Evolutionary conservation across 2,888 invertebrate genomes (phyloP).

Genomic region (Lepidonotus clava): DNA sequence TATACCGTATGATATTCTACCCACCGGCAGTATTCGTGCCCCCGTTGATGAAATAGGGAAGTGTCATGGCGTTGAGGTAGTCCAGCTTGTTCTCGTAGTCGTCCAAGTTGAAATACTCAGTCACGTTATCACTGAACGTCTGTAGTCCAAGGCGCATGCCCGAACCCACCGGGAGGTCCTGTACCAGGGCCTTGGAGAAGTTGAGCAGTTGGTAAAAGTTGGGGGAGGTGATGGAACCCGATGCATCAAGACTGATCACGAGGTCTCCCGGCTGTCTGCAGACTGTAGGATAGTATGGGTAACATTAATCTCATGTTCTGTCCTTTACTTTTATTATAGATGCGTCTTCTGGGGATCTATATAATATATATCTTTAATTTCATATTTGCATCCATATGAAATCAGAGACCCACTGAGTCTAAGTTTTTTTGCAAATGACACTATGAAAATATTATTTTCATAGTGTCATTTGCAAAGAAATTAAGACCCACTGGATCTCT

Average conservation of each 20-base stretch:
- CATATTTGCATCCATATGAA: too few species aligned
- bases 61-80: slow-evolving; percentile 55
- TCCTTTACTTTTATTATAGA: too few species aligned
- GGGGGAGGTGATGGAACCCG: not conserved
- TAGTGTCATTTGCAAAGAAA: too few species aligned
- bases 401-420: too few species aligned
- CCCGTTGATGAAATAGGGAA: slow-evolving; percentile 56
- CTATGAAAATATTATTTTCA: too few species aligned
- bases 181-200: slow-evolving; percentile 56
- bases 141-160: slow-evolving; percentile 56
- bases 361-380: too few species aligned
- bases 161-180: slow-evolving; percentile 55
- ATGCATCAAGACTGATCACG: slow-evolving; percentile 19
- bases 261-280: slow-evolving; percentile 33
- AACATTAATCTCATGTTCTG: too few species aligned
- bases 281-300: not conserved
- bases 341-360: too few species aligned
- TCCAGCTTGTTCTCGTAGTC: slow-evolving; percentile 27
- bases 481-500: too few species aligned
- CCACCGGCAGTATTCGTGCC: slow-evolving; percentile 59
- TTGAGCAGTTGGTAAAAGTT: slow-evolving; percentile 50
- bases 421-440: too few species aligned
- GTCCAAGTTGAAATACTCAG: slow-evolving; percentile 58
- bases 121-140: slow-evolving; percentile 60
- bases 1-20: slow-evolving; percentile 45